Base-by-base conservation (phyloP, 2,113 vertebrate genomes). In the Prochilodus magdalenae region DNA sequence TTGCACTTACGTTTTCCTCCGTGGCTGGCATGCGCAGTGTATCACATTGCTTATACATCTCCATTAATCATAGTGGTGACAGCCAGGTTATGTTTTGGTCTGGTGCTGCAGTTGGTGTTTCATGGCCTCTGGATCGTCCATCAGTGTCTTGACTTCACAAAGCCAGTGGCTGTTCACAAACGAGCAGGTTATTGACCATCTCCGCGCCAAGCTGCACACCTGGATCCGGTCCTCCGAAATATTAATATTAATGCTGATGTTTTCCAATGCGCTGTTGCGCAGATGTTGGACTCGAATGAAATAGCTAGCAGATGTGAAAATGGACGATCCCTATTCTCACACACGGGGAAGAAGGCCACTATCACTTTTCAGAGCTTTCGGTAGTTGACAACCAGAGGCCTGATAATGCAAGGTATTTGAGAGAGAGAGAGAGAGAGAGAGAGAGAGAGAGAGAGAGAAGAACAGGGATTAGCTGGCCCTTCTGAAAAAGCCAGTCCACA, bases 171-270 rank as follows among this genome's bases (percentile, higher is more conserved):
- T 79, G 51, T 59, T 79, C 57, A 62, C 40, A 80, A 70, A 79
- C 66, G 75, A 55, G 40, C 62, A 60, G 62, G 77, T 82, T 87
- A 85, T 76, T 67, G 12, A 26, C 27, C 11, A 30, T 75, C 71
- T 75, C 75, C 55, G 49, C 26, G 49, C 47, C 59, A 73, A 75
- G 44, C 72, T n/a, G 55, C 20, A 65, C 75, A 82, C 59, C 72
- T 73, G 83, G 66, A 85, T 75, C 73, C 16, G 15, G 51, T 60
- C 40, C 26, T 27, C 49, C 59, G n/a, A 63, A 51, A 79, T 60
- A 85, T 85, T 83, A 81, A 85, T 87, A 79, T 75, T 79, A 62
- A 83, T 81, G 81, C 73, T 75, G 30, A 73, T 65, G 49, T 81
- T 83, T n/a, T 81, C 57, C 69, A 81, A 49, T 30, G 73, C 65